Base-by-base conservation (phyloP, 2,888 invertebrate species). In the Agrotis exclamationis region DNA sequence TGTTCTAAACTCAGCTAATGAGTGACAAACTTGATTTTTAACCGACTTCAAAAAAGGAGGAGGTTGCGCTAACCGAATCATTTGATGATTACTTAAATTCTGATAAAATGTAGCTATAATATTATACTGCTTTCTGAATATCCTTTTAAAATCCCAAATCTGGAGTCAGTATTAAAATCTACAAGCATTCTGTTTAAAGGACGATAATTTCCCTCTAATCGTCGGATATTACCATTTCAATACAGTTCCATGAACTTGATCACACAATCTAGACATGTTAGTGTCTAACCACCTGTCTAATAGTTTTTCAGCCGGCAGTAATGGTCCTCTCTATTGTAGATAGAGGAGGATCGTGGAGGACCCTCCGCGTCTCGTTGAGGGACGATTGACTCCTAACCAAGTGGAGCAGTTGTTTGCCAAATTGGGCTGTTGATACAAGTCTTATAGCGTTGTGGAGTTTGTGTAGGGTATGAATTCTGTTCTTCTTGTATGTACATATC, bases 1-100 rank as follows among this genome's bases (percentile, higher is more conserved):
- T 68, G 80, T 63, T 56, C 20, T 77, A 2, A 57, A 68, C 62
- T 66, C 48, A 45, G 50, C 63, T 79, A 79, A 79, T 79, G 80
- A 79, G 64, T 57, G 76, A 56, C 79, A 64, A 71, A 71, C 64
- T 65, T 71, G 13, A 44, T 62, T 6, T 54, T 60, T 51, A 33
- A 22, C n/a, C n/a, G n/a, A n/a, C n/a, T n/a, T n/a, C 24, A 24
- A 24, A 24, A 24, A 24, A 24, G 24, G n/a, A n/a, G n/a, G n/a
- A n/a, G n/a, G n/a, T n/a, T n/a, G n/a, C n/a, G n/a, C n/a, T n/a
- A n/a, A n/a, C n/a, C n/a, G n/a, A n/a, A n/a, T n/a, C n/a, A n/a
- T n/a, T n/a, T n/a, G n/a, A n/a, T n/a, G n/a, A n/a, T n/a, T n/a
- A n/a, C n/a, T n/a, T n/a, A n/a, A n/a, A n/a, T n/a, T n/a, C n/a